Base-by-base conservation (phyloP, 2,888 invertebrate species). In the Molanna angustata region DNA sequence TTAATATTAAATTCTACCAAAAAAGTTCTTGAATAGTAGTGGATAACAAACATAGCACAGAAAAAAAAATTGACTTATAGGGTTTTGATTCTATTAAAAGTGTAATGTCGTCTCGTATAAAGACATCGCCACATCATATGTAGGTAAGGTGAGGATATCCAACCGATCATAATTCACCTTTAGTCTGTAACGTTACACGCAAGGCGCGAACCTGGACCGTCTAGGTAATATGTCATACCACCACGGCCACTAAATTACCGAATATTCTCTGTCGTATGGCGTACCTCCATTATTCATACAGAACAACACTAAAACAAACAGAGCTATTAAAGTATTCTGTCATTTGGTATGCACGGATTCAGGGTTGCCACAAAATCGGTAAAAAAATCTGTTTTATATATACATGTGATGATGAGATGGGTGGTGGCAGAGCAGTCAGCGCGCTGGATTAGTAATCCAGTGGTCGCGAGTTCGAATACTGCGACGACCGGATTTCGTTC, bases 261-360 rank as follows among this genome's bases (percentile, higher is more conserved):
- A 6, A 39, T 13, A 11, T 13, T 13, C 4, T 9, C 14, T 35
- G 4, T 35, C 35, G 35, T 35, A 13, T 35, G 7, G n/a, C 21
- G 53, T 43, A 43, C 49, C 45, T 37, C 50, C 39, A 53, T 53
- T 50, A 56, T 56, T 56, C 56, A 56, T 56, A 44, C 44, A 21
- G 9, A 37, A 13, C 45, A 51, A 13, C 45, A 51, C 49, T 56
- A 56, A 56, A 56, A 56, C 56, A 56, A 56, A 56, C 50, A 56
- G 37, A 32, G 44, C 52, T 13, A 56, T 55, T 55, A 51, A 47
- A 51, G 47, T 51, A 45, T 47, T 39, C 22, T 35, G 49, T 13
- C 43, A 43, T 35, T 50, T 50, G 43, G 32, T 19, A 22, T 16
- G 39, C 7, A 16, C 11, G 9, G 21, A 7, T 35, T 9, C 13